These are phyloP conservation scores for Cassiopea andromeda DNA, from an alignment of 30 jellyfish, hydroid and myxozoan genomes.

Conservation along the genomic window DNA sequence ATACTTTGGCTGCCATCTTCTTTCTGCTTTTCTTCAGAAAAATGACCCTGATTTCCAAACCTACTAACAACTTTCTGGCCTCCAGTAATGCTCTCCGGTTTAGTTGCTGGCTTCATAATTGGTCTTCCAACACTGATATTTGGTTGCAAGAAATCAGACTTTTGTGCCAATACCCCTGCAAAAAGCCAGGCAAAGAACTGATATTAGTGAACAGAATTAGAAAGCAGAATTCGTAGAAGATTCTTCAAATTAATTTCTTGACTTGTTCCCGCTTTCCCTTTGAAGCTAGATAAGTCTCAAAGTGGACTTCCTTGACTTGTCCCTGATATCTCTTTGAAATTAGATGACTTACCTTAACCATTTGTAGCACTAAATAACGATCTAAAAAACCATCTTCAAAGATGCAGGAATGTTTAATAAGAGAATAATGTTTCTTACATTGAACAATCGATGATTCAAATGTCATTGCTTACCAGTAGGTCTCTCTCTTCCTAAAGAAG, in stretches of 20 bases:
- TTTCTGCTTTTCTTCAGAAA: slow-evolving; percentile 22
- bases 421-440: no score
- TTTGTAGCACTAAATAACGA: no score
- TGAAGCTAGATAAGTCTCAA: no score
- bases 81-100: slow-evolving; percentile 86
- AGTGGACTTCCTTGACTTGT: no score
- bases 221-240: neutral
- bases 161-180: slow-evolving; percentile 22
- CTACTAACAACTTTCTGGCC: slow-evolving; percentile 38
- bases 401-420: no score
- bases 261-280: no score
- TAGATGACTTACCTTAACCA: no score
- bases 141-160: slow-evolving; percentile 78
- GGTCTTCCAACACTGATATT: slow-evolving; percentile 89
- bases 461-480: neutral
- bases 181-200: neutral
- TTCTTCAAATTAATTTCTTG: no score
- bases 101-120: slow-evolving; percentile 59
- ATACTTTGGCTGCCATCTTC: slow-evolving; percentile 50
- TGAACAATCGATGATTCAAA: no score
- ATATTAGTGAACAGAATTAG: neutral
- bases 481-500: slow-evolving; percentile 46
- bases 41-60: slow-evolving; percentile 30
- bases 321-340: no score
- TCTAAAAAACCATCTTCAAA: no score